These are phyloP conservation scores for Hydrozoanthus gracilis DNA, from an alignment of 92 coral and sea anemone genomes.

Conservation along the genomic window DNA sequence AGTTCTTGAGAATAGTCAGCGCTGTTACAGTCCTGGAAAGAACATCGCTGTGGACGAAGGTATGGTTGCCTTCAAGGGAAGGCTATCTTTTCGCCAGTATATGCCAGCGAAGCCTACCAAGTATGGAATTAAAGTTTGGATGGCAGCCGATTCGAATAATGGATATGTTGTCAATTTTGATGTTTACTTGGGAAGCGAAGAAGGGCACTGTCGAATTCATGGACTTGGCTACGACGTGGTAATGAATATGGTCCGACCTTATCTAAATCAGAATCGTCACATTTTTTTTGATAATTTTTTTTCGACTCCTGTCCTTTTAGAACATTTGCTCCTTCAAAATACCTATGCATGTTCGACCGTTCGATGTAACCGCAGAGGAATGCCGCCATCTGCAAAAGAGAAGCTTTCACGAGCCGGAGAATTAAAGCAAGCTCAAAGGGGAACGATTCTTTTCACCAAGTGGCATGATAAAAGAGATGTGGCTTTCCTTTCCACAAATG, in stretches of 20 bases:
- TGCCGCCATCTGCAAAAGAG: slow-evolving; percentile 47
- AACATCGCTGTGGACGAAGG: slow-evolving; percentile 49
- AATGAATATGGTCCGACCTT: slow-evolving; percentile 46
- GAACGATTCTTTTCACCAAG: slow-evolving; percentile 48
- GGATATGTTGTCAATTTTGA: slow-evolving; percentile 52
- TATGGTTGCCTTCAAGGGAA: slow-evolving; percentile 59
- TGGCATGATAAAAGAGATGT: slow-evolving; percentile 72
- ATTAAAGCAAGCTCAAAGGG: slow-evolving; percentile 39
- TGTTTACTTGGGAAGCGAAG: slow-evolving; percentile 58
- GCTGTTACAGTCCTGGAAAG: slow-evolving; percentile 47
- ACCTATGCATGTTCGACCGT: slow-evolving; percentile 65
- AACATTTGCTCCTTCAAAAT: slow-evolving; percentile 36
- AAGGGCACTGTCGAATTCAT: slow-evolving; percentile 36
- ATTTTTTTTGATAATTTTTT: slow-evolving; percentile 68
- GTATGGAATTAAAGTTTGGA: slow-evolving; percentile 52
- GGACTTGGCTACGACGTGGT: slow-evolving; percentile 63
- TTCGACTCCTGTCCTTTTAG: slow-evolving; percentile 46
- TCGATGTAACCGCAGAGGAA: slow-evolving; percentile 43
- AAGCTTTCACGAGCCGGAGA: slow-evolving; percentile 51
- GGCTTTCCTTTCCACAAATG: slow-evolving; percentile 54
- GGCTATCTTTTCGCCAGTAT: slow-evolving; percentile 47
- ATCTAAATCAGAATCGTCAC: slow-evolving; percentile 51
- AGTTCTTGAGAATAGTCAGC: slow-evolving; percentile 49
- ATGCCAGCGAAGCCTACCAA: slow-evolving; percentile 53
- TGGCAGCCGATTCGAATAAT: slow-evolving; percentile 43